Base-by-base conservation (phyloP, 2,888 invertebrate genomes). In the Lysandra coridon region DNA sequence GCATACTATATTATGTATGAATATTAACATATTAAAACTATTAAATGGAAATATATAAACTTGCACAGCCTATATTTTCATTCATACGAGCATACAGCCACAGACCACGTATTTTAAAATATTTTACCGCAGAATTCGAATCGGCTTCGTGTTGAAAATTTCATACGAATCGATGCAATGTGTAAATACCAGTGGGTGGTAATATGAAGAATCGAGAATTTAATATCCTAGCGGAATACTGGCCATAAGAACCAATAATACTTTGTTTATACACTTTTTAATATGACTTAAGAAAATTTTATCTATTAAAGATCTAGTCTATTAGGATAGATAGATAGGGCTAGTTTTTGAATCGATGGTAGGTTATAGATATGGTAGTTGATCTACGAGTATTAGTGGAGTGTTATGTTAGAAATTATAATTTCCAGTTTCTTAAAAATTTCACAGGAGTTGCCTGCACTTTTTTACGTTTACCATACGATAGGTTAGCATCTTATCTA, bases 151-250 rank as follows among this genome's bases (percentile, higher is more conserved):
- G 14, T 69, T 69, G 69, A 69, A 69, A 69, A 69, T 37, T 69
- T 69, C 33, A 69, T 69, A 37, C 4, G 33, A 69, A 69, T 69
- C 33, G 33, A 33, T 69, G 2, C 5, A 37, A 44, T 74, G 44
- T n/a, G 74, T 74, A n/a, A 74, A 74, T 74, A 74, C 3, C 7
- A 74, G 44, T 44, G 74, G n/a, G 17, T 44, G n/a, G 44, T 74
- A 23, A 74, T 74, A 74, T 74, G 44, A 74, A 74, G 23, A 74
- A 44, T 44, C 23, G 74, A 74, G 44, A 74, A 74, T 44, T 74
- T 74, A 40, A 74, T 74, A 74, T 44, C n/a, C 44, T 44, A 69
- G 69, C 33, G 74, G 40, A 74, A 44, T n/a, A 44, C 44, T 74
- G 40, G 44, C 23, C 44, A 23, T 44, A 44, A 10, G 44, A 74